A percentile compares a stretch with the other conserved stretches of the same genome.
phyloP scores from a whole-genome alignment of 30 jellyfish, hydroid and myxozoan species.

The Calvadosia cruxmelitensis region DNA sequence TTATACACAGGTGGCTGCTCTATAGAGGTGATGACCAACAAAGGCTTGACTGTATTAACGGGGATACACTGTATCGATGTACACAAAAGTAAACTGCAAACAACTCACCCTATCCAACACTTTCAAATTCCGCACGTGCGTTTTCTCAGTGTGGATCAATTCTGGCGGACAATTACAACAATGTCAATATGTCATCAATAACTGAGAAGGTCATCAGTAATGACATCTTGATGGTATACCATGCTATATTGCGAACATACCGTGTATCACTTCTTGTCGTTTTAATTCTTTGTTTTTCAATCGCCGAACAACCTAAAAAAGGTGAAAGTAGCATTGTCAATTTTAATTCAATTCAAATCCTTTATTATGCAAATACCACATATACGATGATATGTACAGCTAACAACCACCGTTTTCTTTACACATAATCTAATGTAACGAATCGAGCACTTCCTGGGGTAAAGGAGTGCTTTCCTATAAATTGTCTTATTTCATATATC shows the following conservation, averaged over 20 bases:
- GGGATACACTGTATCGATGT: too few relatives aligned
- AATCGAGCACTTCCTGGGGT: too few relatives aligned
- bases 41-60: neutral
- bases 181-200: neutral
- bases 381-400: too few relatives aligned
- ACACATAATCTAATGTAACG: too few relatives aligned
- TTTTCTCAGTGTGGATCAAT: slow-evolving; percentile 72
- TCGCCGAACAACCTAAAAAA: slow-evolving; percentile 44
- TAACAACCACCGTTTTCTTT: too few relatives aligned
- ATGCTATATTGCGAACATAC: slow-evolving; percentile 10
- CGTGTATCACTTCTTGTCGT: slow-evolving; percentile 97
- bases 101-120: slow-evolving; percentile 61
- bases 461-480: too few relatives aligned
- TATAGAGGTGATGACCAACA: too few relatives aligned
- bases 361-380: too few relatives aligned
- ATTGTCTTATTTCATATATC: too few relatives aligned
- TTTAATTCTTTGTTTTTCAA: slow-evolving; percentile 78
- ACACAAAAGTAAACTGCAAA: neutral
- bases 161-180: slow-evolving; percentile 20
- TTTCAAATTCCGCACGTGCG: slow-evolving; percentile 79
- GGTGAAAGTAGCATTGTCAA: neutral
- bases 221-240: neutral
- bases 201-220: neutral
- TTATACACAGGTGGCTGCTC: too few relatives aligned
- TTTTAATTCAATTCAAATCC: neutral